phyloP scores from a whole-genome alignment of 1,140 invertebrate genomes.

The Portunus trituberculatus region DNA sequence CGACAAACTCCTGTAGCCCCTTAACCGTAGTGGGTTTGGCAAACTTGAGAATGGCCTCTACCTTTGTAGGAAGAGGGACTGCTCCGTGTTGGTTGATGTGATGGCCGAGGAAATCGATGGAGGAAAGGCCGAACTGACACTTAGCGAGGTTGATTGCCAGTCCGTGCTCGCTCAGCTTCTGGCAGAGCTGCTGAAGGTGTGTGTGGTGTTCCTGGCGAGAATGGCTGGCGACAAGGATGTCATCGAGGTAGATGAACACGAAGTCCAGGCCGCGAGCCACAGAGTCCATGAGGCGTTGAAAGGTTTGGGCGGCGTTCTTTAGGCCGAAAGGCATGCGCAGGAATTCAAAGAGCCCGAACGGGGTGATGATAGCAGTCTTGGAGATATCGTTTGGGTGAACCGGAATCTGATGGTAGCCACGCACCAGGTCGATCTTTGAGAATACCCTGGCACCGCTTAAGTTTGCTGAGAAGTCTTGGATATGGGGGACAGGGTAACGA shows the following conservation, averaged over 20 bases:
- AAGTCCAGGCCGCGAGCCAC: conserved; percentile 79
- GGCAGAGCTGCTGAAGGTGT: conserved; percentile 78
- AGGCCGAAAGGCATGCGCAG: conserved; percentile 81
- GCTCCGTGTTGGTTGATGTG: neutral
- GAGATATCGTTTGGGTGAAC: conserved; percentile 75
- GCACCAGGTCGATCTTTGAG: conserved; percentile 75
- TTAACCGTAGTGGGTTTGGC: conserved; percentile 78
- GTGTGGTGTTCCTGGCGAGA: conserved; percentile 78
- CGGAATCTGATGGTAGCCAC: conserved; percentile 78
- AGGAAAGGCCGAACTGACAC: conserved; percentile 60
- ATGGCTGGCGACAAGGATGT: conserved; percentile 81
- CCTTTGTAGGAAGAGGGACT: conserved; percentile 50
- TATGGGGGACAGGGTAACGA: conserved; percentile 80
- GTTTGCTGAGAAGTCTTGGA: conserved; percentile 73
- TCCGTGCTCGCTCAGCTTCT: conserved; percentile 77
- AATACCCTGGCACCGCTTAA: conserved; percentile 69
- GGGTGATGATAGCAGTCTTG: conserved; percentile 79
- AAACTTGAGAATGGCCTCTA: conserved; percentile 79
- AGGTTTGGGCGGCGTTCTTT: conserved; percentile 80
- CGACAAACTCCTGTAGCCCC: conserved; percentile 79
- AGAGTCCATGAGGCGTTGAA: conserved; percentile 82
- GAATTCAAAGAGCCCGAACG: conserved; percentile 80
- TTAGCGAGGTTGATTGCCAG: conserved; percentile 79
- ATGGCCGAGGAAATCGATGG: conserved; percentile 30
- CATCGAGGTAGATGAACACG: conserved; percentile 81